A percentile compares a stretch with the other conserved stretches of the same genome.
phyloP scores from a whole-genome alignment of 2,113 vertebrate species.

The Dasyurus viverrinus region DNA sequence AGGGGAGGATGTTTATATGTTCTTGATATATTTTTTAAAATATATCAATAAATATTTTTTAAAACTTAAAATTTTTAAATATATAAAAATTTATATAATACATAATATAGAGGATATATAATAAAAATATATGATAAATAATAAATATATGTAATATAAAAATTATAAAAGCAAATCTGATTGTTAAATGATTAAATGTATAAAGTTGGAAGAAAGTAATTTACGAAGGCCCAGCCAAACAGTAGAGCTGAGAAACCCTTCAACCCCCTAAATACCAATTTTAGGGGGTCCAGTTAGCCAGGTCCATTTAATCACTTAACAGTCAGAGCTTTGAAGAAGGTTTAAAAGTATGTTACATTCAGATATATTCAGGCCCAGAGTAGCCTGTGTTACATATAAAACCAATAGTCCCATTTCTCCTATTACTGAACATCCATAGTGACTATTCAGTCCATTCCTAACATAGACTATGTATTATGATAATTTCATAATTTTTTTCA shows the following conservation, averaged over 20 bases:
- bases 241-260: background rate
- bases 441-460: background rate
- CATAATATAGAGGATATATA: no score
- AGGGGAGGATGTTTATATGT: background rate
- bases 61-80: no score
- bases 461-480: background rate
- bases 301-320: no score
- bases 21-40: background rate
- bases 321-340: background rate
- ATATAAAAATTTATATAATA: no score
- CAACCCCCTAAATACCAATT: background rate
- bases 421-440: background rate
- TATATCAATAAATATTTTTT: background rate
- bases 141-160: no score
- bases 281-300: no score
- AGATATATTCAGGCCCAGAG: background rate
- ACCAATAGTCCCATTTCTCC: background rate
- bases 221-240: background rate
- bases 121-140: no score
- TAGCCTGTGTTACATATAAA: background rate
- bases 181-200: background rate
- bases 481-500: background rate
- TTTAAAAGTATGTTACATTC: background rate
- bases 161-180: background rate
- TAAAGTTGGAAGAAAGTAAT: background rate